Conservation (phyloP, 2,113 vertebrate species). For the Taxidea taxus region DNA sequence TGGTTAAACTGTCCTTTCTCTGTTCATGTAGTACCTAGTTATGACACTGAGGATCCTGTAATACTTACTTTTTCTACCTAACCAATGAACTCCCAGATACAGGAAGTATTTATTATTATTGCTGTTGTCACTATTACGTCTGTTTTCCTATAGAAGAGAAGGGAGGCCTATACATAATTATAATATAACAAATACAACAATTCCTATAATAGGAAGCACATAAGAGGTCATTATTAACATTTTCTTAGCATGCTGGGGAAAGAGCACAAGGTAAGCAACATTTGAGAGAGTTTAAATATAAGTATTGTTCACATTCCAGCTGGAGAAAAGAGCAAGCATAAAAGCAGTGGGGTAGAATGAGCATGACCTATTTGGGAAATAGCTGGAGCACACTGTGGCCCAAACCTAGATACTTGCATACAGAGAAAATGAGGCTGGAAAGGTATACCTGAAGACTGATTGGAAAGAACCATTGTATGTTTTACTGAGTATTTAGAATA, state of each 20-base stretch:
- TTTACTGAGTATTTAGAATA: constrained; percentile 17
- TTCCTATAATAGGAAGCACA: neutral
- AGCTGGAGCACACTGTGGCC: neutral
- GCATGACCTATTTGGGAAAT: neutral
- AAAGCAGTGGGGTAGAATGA: neutral
- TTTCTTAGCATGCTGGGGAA: neutral
- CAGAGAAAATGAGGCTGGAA: neutral
- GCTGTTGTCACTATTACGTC: neutral
- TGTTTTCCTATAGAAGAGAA: constrained; percentile 10
- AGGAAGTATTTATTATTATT: neutral
- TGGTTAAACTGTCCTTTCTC: neutral
- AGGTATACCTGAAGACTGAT: neutral
- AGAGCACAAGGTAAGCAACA: neutral
- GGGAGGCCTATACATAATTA: neutral
- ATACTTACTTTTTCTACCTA: neutral
- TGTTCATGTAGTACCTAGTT: constrained; percentile 13
- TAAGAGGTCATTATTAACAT: neutral
- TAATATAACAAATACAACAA: neutral
- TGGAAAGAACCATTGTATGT: neutral
- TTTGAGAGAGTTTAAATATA: neutral
- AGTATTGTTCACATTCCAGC: neutral
- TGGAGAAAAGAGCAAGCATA: neutral
- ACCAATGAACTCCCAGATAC: neutral
- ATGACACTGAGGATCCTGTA: neutral
- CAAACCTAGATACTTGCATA: neutral